phyloP scores from a whole-genome alignment of 1,140 invertebrate genomes.

The Polypedilum pembai region DNA sequence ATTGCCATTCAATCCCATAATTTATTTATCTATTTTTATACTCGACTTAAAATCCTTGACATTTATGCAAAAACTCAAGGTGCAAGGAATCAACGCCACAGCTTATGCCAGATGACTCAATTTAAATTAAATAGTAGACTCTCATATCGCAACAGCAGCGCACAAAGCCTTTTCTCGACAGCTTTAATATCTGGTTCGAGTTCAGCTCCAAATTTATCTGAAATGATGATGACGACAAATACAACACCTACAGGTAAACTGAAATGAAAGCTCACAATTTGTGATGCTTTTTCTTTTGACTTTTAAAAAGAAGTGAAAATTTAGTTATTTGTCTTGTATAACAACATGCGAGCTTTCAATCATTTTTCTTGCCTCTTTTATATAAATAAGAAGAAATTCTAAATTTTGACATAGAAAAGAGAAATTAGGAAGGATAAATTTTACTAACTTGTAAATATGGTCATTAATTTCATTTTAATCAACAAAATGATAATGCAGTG shows the following conservation, averaged over 20 bases:
- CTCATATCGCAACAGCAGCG: slow-evolving; percentile 55
- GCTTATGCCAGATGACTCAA: slow-evolving; percentile 87
- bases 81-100: slow-evolving; percentile 81
- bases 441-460: background rate
- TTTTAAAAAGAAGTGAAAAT: background rate
- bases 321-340: background rate
- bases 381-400: background rate
- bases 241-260: slow-evolving; percentile 63
- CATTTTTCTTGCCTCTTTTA: too few species aligned
- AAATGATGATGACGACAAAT: slow-evolving; percentile 63
- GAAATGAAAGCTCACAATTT: background rate
- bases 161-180: slow-evolving; percentile 81
- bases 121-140: slow-evolving; percentile 70
- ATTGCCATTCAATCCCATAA: too few species aligned
- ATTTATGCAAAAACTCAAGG: slow-evolving; percentile 44
- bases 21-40: too few species aligned
- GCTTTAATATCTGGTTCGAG: slow-evolving; percentile 89
- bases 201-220: slow-evolving; percentile 80
- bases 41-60: too few species aligned
- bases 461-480: too few species aligned
- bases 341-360: background rate
- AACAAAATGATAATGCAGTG: too few species aligned
- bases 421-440: background rate
- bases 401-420: slow-evolving; percentile 5
- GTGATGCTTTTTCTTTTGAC: background rate